Base-by-base conservation (phyloP, 2,113 vertebrate genomes). In the Dipodomys ordii region DNA sequence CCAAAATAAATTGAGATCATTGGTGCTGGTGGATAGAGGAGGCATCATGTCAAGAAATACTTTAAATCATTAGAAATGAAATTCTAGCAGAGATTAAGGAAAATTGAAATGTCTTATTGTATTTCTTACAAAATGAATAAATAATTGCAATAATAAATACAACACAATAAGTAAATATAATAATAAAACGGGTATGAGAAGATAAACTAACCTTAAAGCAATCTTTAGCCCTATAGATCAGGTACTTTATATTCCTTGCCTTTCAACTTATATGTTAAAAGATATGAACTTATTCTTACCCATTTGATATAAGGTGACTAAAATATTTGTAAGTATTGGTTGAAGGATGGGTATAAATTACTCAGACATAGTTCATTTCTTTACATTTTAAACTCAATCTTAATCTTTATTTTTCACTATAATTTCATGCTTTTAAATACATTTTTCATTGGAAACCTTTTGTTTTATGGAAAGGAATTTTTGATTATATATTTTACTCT, bases 31-130 rank as follows among this genome's bases (percentile, higher is more conserved):
- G 8, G 44, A 1, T 49, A 83, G 10, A 20, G 18, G 16, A 32
- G 19, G 19, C 2, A 83, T 83, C 30, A 60, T 78, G 6, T 79
- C 6, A 64, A 28, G 27, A 94, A 77, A 67, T 4, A 68, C 80
- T 82, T 92, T 86, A 74, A 16, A 27, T 60, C 3, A 83, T 77
- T 46, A 81, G 8, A 86, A 92, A 81, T 76, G 49, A 92, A 92
- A 93, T 83, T 87, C 53, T 82, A 72, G 32, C 35, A 60, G 7
- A n/a, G 30, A 88, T 46, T 83, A 81, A 77, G 22, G 20, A 81
- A 65, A 12, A 88, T 0, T 60, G 13, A 93, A 78, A 69, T 87
- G 23, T 5, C 81, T 5, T 81, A 32, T 32, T 86, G 0, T 49
- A 44, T 69, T 72, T 77, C 39, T 94, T 90, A 57, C 53, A 57